Evolutionary conservation across 2,113 vertebrate genomes (phyloP).

Genomic region (Monarcha castaneiventris): DNA sequence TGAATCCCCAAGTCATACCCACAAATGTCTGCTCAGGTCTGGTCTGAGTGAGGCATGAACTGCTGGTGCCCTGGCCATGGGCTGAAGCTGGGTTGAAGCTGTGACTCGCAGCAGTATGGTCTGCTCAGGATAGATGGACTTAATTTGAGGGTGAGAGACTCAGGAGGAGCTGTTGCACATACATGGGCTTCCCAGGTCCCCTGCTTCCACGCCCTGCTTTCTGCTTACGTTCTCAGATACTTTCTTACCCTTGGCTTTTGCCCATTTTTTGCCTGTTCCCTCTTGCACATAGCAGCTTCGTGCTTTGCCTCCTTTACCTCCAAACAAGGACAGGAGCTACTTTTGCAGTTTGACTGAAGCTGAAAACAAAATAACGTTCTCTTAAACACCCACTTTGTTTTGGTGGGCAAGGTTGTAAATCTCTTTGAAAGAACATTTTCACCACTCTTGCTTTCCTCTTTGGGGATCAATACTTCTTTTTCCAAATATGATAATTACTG

Average conservation of each 20-base stretch:
- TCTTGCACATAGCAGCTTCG: not conserved
- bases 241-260: not conserved
- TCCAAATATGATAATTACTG: not conserved
- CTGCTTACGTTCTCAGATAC: not conserved
- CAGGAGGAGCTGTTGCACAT: accelerated
- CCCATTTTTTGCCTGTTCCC: not conserved
- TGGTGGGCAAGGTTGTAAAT: not conserved
- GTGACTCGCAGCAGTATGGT: accelerated
- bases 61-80: accelerated
- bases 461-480: not conserved
- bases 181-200: accelerated
- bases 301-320: not conserved
- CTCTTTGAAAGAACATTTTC: not conserved
- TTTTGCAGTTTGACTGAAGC: not conserved
- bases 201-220: not conserved
- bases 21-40: not conserved
- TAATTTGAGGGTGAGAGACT: not conserved
- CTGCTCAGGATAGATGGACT: not conserved
- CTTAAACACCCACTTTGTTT: not conserved
- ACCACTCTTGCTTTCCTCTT: not conserved
- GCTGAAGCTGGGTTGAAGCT: accelerated
- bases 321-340: not conserved
- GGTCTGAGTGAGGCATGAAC: not conserved
- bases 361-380: not conserved
- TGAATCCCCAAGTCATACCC: not conserved